phyloP scores from a whole-genome alignment of 1,140 invertebrate genomes.

The Zaprionus africanus region DNA sequence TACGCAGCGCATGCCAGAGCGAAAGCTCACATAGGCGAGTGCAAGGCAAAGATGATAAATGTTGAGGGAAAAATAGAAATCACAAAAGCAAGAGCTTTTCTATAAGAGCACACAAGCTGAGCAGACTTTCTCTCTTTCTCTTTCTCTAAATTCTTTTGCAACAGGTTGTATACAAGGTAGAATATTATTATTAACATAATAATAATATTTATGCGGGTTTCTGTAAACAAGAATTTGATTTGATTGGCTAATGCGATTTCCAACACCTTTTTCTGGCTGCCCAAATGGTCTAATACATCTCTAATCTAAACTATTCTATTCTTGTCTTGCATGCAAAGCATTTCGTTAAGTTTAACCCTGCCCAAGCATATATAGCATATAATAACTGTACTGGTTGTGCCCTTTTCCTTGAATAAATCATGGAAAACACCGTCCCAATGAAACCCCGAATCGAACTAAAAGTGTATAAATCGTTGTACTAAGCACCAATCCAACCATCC shows the following conservation, averaged over 20 bases:
- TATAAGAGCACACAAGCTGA: neutral
- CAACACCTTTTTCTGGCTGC: slow-evolving; percentile 34
- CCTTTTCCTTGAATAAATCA: neutral
- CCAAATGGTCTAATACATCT: slow-evolving; percentile 29
- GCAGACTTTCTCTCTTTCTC: neutral
- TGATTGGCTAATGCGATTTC: slow-evolving; percentile 38
- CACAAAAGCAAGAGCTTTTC: slow-evolving; percentile 54
- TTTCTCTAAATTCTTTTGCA: slow-evolving; percentile 34
- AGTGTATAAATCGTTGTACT: slow-evolving; percentile 21
- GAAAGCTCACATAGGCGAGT: slow-evolving; percentile 45
- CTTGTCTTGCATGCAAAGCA: slow-evolving; percentile 38
- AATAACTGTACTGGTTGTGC: slow-evolving; percentile 1
- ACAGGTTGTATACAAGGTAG: slow-evolving; percentile 64
- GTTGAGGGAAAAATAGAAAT: slow-evolving; percentile 21
- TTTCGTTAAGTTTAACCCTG: neutral
- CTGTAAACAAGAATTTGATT: slow-evolving; percentile 29
- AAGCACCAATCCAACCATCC: slow-evolving; percentile 15
- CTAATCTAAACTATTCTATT: slow-evolving; percentile 24
- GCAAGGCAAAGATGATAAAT: slow-evolving; percentile 32
- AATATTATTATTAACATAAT: slow-evolving; percentile 11
- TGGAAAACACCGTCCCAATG: neutral
- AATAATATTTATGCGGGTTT: neutral
- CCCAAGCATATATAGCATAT: neutral
- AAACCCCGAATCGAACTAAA: slow-evolving; percentile 5
- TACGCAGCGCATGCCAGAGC: slow-evolving; percentile 53